phyloP scores from a whole-genome alignment of 2,797 vertebrate genomes.

The Clarias pachynema region DNA sequence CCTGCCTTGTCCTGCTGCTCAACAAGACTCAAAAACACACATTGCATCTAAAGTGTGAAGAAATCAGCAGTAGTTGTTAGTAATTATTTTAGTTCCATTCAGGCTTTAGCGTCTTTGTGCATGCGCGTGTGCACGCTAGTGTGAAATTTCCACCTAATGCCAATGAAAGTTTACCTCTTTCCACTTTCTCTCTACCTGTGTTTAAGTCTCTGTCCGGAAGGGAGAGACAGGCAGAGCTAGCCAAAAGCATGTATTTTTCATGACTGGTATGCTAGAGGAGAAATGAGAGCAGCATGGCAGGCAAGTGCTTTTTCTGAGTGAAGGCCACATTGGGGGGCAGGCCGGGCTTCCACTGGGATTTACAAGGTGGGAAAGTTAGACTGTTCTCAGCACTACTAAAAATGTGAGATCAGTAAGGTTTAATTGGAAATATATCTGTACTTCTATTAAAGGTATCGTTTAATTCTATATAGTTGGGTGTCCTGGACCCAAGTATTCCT shows the following conservation, averaged over 20 bases:
- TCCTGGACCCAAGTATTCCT: background rate
- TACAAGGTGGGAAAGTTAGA: background rate
- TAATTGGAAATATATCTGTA: background rate
- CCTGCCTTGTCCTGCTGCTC: conserved; percentile 19
- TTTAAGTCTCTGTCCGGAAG: conserved; percentile 69
- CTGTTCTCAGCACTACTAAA: background rate
- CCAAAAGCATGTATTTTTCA: conserved; percentile 72
- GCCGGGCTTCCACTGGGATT: background rate
- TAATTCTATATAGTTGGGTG: background rate
- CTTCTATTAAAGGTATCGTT: background rate
- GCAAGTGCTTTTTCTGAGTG: conserved; percentile 28
- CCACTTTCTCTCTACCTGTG: conserved; percentile 69
- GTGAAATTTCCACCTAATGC: conserved; percentile 22
- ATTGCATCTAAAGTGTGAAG: conserved; percentile 1
- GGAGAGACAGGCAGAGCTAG: conserved; percentile 58
- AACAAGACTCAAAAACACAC: background rate
- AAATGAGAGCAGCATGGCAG: conserved; percentile 52
- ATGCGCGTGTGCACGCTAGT: background rate
- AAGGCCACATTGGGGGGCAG: background rate
- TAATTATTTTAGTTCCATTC: background rate
- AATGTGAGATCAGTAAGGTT: background rate
- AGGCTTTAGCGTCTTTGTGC: background rate
- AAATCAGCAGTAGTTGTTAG: background rate
- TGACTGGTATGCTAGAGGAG: conserved; percentile 61
- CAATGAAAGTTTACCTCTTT: conserved; percentile 37